Percentiles rank a stretch among this genome's conserved stretches.
These are phyloP conservation scores for Ptilonorhynchus violaceus DNA, from an alignment of 2,113 vertebrate species.

Conservation along the genomic window DNA sequence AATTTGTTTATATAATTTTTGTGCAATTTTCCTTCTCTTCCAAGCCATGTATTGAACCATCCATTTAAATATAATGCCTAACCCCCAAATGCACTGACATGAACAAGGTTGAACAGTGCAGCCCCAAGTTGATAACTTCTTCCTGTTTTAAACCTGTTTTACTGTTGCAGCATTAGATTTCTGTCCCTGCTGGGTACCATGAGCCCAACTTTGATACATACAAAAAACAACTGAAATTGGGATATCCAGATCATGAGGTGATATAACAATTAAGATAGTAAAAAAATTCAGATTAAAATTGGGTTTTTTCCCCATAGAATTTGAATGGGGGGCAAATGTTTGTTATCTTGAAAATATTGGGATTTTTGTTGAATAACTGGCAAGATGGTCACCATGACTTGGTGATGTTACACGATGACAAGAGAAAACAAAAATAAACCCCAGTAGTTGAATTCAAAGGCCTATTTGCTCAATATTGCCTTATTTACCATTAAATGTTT, in stretches of 20 bases:
- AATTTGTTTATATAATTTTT: neutral
- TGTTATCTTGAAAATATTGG: neutral
- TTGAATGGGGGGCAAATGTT: neutral
- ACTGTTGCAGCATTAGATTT: neutral
- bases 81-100: neutral
- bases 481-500: neutral
- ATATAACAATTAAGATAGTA: neutral
- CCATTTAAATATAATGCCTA: neutral
- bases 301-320: fast-evolving
- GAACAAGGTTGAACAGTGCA: neutral
- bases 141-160: neutral
- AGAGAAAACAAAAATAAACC: neutral
- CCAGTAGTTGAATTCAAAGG: neutral
- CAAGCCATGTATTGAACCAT: neutral
- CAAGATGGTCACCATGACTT: neutral
- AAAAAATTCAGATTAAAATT: neutral
- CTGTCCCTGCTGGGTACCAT: neutral
- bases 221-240: neutral
- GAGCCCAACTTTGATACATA: neutral
- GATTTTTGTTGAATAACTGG: neutral
- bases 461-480: neutral
- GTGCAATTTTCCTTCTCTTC: neutral
- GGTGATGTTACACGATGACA: neutral
- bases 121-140: neutral
- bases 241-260: neutral